Evolutionary conservation across 2,797 vertebrate species (phyloP).

Genomic region (Pteronotus mesoamericanus): DNA sequence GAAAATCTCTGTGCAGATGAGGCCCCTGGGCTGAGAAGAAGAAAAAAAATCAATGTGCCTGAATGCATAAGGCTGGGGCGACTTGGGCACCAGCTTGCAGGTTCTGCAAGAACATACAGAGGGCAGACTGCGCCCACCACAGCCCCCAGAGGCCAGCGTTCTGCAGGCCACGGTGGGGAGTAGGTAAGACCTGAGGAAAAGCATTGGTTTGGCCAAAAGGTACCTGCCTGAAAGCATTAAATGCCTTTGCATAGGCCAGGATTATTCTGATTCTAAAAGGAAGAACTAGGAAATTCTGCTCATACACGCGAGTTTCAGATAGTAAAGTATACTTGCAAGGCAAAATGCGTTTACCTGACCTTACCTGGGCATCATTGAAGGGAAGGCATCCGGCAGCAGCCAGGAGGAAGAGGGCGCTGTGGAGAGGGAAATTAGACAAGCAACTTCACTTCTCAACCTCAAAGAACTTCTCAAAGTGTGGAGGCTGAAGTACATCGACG

Average conservation of each 20-base stretch:
- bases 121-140: not conserved
- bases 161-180: not conserved
- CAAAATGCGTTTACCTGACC: slow-evolving; percentile 20
- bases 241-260: not conserved
- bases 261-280: not conserved
- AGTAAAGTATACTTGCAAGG: not conserved
- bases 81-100: not conserved
- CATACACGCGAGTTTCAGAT: not conserved
- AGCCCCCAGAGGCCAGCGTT: not conserved
- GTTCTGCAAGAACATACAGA: not conserved
- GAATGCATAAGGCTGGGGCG: not conserved
- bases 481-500: not conserved
- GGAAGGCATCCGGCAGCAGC: slow-evolving; percentile 88
- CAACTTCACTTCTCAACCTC: not conserved
- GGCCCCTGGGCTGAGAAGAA: not conserved
- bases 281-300: not conserved
- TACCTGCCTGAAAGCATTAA: not conserved
- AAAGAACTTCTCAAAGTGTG: not conserved
- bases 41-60: not conserved
- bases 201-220: not conserved
- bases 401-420: slow-evolving; percentile 80
- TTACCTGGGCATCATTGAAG: slow-evolving; percentile 88
- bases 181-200: not conserved
- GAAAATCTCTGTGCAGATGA: not conserved
- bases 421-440: not conserved